Evolutionary conservation across 2,797 vertebrate species (phyloP), one percentile per base, ranked within the genome.

Genomic region (Eulemur mongoz): DNA sequence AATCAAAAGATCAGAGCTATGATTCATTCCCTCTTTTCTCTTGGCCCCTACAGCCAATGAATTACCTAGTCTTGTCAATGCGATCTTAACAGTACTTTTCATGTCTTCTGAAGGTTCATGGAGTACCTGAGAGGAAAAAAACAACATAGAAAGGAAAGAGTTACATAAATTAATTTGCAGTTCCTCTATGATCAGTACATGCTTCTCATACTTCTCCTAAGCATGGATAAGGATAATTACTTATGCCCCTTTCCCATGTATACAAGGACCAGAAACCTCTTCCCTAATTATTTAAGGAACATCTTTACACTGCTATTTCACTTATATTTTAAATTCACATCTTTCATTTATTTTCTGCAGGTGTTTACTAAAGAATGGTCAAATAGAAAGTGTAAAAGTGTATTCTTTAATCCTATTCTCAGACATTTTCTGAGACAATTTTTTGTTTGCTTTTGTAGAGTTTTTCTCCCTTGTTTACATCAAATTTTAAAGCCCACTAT

Each of bases 271-370:
- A 91, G 75, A 32, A 90, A 43, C 18, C 12, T 48, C 57, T 97
- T 96, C 5, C 12, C 48, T 25, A 80, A 3, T 83, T 14, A 11
- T 40, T 84, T 94, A 87, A 91, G 18, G 20, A 78, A 0, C 0
- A 35, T 65, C 67, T 78, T 79, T 79, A 61, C 15, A 89, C 8
- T 52, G 20, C 32, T 63, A 10, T 35, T 89, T 7, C 2, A 70
- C 70, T 96, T 98, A 8, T 87, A 92, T 95, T 95, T 97, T 13
- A 0, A 38, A 94, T 96, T 90, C 15, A 86, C 15, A 95, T 25
- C 43, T 86, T 73, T 23, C 5, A 17, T 43, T 98, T 78, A 92
- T 40, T 96, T 76, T 93, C 22, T 83, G 32, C 96, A 82, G 54
- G 2, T 32, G 43, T 95, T 97, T 88, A 92, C 95, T 90, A 50